Conservation (phyloP, 2,797 vertebrate genomes). For the Sebastes flavidus region DNA sequence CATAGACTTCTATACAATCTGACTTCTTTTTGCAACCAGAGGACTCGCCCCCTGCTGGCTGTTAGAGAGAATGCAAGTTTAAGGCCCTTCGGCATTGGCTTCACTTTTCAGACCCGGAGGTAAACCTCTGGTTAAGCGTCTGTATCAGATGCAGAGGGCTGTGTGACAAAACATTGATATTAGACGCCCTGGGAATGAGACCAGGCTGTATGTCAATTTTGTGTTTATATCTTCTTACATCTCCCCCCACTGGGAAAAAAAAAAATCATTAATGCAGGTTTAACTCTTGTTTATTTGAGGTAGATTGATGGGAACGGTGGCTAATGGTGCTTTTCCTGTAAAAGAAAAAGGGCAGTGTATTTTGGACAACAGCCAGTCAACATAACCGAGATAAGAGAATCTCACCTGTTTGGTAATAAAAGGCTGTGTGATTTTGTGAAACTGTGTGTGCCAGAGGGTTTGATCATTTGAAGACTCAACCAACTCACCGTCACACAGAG, state of each 20-base stretch:
- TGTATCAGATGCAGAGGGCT: no score
- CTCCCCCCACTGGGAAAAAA: fast-evolving
- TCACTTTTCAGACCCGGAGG: no score
- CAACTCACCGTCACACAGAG: neutral
- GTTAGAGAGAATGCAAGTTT: no score
- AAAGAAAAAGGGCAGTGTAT: neutral
- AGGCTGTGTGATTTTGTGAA: neutral
- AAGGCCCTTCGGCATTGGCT: no score
- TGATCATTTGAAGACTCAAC: neutral
- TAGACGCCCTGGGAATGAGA: no score
- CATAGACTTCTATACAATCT: no score
- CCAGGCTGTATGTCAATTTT: no score
- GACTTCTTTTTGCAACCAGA: no score
- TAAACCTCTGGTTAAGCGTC: no score
- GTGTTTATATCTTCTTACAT: no score
- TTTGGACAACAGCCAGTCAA: slow-evolving; percentile 5
- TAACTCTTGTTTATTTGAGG: neutral
- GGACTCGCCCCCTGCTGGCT: no score
- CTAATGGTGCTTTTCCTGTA: neutral
- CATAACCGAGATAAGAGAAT: slow-evolving; percentile 7
- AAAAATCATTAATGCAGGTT: neutral
- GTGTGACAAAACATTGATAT: no score
- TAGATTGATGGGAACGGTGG: neutral
- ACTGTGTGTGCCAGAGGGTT: neutral
- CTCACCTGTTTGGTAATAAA: neutral